Evolutionary conservation across 2,797 vertebrate species (phyloP).

Genomic region (Hydrocynus forskahlii): DNA sequence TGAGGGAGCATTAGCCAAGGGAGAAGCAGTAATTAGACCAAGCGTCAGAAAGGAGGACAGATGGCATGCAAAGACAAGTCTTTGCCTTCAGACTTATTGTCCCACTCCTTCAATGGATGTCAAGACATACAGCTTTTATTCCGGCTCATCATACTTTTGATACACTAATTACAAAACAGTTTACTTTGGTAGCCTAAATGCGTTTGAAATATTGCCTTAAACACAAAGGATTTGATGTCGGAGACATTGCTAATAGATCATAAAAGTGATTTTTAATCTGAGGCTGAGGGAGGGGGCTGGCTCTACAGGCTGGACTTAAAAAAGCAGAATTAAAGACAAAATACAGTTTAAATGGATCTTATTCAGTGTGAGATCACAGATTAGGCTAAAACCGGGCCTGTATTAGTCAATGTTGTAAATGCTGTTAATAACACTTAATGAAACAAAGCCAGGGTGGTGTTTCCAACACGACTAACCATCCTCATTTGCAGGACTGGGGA

Average conservation of each 20-base stretch:
- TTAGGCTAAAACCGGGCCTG: background rate
- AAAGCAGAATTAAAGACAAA: background rate
- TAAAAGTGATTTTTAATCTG: slow-evolving; percentile 9
- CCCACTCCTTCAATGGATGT: slow-evolving; percentile 67
- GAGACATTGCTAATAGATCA: slow-evolving; percentile 22
- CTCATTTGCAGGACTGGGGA: slow-evolving; percentile 12
- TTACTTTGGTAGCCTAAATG: slow-evolving; percentile 49
- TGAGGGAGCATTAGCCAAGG: slow-evolving; percentile 84
- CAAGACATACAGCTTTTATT: slow-evolving; percentile 63
- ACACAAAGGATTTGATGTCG: slow-evolving; percentile 17
- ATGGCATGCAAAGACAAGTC: slow-evolving; percentile 85
- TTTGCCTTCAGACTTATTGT: slow-evolving; percentile 71
- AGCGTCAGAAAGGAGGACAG: slow-evolving; percentile 83
- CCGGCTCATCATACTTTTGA: slow-evolving; percentile 56
- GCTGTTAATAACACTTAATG: background rate
- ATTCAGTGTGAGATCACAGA: background rate
- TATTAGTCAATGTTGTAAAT: background rate
- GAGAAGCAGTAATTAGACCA: slow-evolving; percentile 82
- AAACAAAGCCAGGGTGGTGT: background rate
- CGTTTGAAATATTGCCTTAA: slow-evolving; percentile 38
- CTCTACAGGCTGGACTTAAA: background rate
- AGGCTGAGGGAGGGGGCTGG: background rate
- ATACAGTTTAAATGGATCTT: background rate
- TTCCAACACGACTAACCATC: slow-evolving; percentile 16
- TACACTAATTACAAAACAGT: slow-evolving; percentile 59